A percentile compares a stretch with the other conserved stretches of the same genome.
phyloP scores from a whole-genome alignment of 2,888 invertebrate genomes.

The Catotricha subobsoleta region DNA sequence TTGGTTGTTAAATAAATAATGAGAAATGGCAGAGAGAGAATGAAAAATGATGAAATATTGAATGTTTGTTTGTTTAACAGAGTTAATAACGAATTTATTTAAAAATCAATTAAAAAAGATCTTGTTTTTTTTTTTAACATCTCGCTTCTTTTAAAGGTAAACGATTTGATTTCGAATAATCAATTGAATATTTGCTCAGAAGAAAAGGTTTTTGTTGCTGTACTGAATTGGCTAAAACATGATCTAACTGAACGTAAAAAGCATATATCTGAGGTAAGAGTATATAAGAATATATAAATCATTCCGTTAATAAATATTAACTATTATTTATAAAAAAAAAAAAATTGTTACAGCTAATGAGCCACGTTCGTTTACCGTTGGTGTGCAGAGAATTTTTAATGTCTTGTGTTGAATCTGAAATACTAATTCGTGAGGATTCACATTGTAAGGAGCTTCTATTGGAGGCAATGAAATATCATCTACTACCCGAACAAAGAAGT shows the following conservation, averaged over 20 bases:
- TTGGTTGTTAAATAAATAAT: too few species aligned
- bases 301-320: background rate
- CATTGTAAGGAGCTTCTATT: constrained; percentile 44
- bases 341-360: constrained; percentile 32
- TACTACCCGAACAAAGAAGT: constrained; percentile 46
- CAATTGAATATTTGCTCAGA: constrained; percentile 48
- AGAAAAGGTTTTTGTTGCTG: constrained; percentile 46
- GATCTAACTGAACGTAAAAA: constrained; percentile 38
- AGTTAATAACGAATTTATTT: too few species aligned
- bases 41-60: too few species aligned
- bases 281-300: background rate
- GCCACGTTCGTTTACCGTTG: constrained; percentile 43
- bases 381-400: constrained; percentile 47
- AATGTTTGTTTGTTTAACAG: too few species aligned
- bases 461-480: constrained; percentile 53
- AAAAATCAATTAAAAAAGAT: background rate
- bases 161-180: constrained; percentile 45
- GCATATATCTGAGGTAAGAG: constrained; percentile 36
- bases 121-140: background rate
- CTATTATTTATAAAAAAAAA: background rate
- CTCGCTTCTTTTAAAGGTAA: constrained; percentile 31
- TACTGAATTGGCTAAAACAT: constrained; percentile 49
- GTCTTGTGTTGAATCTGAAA: constrained; percentile 46
- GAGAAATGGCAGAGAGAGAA: too few species aligned
- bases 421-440: constrained; percentile 40